Base-by-base conservation (phyloP, 2,113 vertebrate genomes). In the Dicaeum eximium region DNA sequence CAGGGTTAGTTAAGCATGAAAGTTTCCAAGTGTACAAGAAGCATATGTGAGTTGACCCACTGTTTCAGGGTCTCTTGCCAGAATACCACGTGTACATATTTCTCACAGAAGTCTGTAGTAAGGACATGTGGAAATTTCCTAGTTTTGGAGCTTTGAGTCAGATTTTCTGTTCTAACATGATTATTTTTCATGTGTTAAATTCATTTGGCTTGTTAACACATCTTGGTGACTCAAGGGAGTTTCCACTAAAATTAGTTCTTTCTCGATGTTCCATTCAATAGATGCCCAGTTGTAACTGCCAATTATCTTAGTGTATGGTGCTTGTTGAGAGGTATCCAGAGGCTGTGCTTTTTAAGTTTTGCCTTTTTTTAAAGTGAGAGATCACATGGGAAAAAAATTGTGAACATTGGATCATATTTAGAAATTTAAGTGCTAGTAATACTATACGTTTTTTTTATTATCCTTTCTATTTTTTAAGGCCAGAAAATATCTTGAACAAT, bases 1-100 rank as follows among this genome's bases (percentile, higher is more conserved):
- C 33, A 72, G 33, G 40, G 35, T 79, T 92, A 88, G 24, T 24
- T 50, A 91, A 88, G 72, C 35, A 53, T 60, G 64, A 90, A 91
- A 38, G 24, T 94, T 93, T 88, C 53, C 54, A 88, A 65, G 75
- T 95, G 89, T 93, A 85, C 31, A 71, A 88, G 64, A 69, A 79
- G 62, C 45, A 48, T 73, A 47, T 51, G 57, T 81, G 84, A 94
- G 45, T 15, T 80, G 30, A 66, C 31, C 38, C 25, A n/a, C 40
- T 62, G 25, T 69, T 93, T 20, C 1, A 3, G 31, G 64, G 40
- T 51, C 45, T 78, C 65, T 61, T 86, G 75, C 13, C 2, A 19
- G 48, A 94, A 80, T 57, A 58, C 2, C 45, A 24, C 21, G 61
- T 57, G 19, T 35, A 18, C 35, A 30, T 86, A n/a, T 70, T 72